Conservation (phyloP, 2,113 vertebrate genomes). For the Crypturellus undulatus region DNA sequence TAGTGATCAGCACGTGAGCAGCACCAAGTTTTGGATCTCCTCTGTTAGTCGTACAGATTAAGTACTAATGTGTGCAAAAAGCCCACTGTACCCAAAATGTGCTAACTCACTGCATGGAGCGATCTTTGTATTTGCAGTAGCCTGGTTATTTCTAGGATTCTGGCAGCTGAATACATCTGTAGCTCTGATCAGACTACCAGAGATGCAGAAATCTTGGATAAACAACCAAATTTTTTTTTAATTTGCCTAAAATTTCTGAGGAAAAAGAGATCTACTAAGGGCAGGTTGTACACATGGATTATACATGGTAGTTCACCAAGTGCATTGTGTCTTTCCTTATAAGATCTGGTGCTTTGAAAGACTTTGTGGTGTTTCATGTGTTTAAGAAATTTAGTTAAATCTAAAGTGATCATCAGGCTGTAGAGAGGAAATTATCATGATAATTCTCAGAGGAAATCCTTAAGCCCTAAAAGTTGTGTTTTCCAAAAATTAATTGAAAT, state of each 20-base stretch:
- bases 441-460: background rate
- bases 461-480: background rate
- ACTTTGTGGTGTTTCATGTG: background rate
- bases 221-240: background rate
- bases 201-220: background rate
- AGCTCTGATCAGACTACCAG: background rate
- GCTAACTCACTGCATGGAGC: rapidly evolving
- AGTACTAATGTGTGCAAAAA: rapidly evolving
- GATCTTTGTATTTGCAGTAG: rapidly evolving
- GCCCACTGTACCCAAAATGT: background rate
- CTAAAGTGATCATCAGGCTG: background rate
- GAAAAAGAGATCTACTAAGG: background rate
- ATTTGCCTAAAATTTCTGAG: background rate
- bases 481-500: background rate
- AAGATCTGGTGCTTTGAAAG: background rate
- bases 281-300: background rate
- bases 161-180: background rate
- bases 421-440: background rate
- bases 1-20: background rate
- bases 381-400: background rate
- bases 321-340: background rate
- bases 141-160: background rate
- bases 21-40: background rate
- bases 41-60: rapidly evolving
- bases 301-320: background rate